Base-by-base conservation (phyloP, 1,140 invertebrate genomes). In the Diorhabda carinulata region DNA sequence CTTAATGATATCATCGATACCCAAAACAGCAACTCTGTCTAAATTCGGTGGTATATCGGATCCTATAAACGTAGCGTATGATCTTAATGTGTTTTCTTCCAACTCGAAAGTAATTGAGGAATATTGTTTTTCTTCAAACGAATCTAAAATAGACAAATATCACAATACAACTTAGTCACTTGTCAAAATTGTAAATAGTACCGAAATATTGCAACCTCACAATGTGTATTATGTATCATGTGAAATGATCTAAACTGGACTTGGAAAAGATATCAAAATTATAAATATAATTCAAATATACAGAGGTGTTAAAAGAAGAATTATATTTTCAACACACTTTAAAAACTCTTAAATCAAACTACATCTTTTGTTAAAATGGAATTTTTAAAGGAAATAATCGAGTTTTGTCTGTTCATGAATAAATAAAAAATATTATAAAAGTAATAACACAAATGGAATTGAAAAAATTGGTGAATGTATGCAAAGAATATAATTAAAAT, bases 81-180 rank as follows among this genome's bases (percentile, higher is more conserved):
- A 86, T 2, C 73, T 74, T 2, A 90, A 68, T 43, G 78, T 81
- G 43, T 84, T 82, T 47, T 85, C 78, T 42, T 82, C 76, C 8
- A 86, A 77, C 1, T 72, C 71, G 74, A 91, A 90, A 8, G 82
- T 78, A 25, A 88, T 81, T 73, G 87, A 82, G 47, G 83, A 83
- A 80, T 87, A 91, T 73, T 86, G 82, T 62, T 84, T 83, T 64
- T 86, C 84, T 71, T 87, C 82, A 70, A 87, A 83, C 2, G 86
- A 84, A 78, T 89, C 89, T 90, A 79, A 75, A 81, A 81, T 25
- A 25, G 25, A 25, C 25, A 25, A 66, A 74, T 69, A 42, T 41
- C 41, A 47, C 43, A 44, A 43, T 65, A 7, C 40, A n/a, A 56
- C 43, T 43, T 43, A 10, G 40, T 65, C 52, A 6, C n/a, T 40